These are phyloP conservation scores for Sinhomidia bicolor DNA, from an alignment of 2,888 invertebrate species.

Conservation along the genomic window DNA sequence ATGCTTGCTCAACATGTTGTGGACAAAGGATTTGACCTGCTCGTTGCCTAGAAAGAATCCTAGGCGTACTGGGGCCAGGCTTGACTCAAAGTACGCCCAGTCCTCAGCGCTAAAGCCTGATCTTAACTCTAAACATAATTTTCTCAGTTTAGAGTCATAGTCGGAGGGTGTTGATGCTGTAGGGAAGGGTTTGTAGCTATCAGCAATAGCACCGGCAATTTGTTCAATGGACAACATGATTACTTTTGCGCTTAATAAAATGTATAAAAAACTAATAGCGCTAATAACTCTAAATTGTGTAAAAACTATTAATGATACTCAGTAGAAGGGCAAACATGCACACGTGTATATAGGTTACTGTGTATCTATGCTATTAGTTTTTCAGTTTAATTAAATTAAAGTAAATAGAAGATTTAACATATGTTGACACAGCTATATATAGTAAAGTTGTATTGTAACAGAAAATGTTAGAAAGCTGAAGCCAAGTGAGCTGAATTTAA, in stretches of 20 bases:
- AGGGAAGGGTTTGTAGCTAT: background rate
- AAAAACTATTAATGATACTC: no score
- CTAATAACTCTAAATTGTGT: background rate
- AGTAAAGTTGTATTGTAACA: no score
- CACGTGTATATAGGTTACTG: background rate
- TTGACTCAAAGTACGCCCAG: conserved; percentile 72
- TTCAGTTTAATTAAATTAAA: conserved; percentile 14
- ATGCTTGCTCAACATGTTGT: conserved; percentile 56
- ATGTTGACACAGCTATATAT: conserved; percentile 2
- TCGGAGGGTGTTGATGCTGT: background rate
- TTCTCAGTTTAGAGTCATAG: conserved; percentile 57
- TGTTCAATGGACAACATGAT: conserved; percentile 54
- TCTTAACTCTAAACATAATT: conserved; percentile 62
- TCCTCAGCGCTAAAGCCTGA: conserved; percentile 62
- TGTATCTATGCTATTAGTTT: background rate
- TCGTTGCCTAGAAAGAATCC: conserved; percentile 67
- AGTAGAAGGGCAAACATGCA: no score
- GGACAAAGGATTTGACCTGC: conserved; percentile 73
- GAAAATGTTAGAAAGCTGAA: background rate
- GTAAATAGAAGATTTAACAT: background rate
- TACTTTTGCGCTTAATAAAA: conserved; percentile 21
- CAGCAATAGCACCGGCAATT: conserved; percentile 43
- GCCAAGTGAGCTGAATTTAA: background rate
- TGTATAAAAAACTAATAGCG: background rate
- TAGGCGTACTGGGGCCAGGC: conserved; percentile 64